Base-by-base conservation (phyloP, 2,888 invertebrate species). In the Erebia epiphron region DNA sequence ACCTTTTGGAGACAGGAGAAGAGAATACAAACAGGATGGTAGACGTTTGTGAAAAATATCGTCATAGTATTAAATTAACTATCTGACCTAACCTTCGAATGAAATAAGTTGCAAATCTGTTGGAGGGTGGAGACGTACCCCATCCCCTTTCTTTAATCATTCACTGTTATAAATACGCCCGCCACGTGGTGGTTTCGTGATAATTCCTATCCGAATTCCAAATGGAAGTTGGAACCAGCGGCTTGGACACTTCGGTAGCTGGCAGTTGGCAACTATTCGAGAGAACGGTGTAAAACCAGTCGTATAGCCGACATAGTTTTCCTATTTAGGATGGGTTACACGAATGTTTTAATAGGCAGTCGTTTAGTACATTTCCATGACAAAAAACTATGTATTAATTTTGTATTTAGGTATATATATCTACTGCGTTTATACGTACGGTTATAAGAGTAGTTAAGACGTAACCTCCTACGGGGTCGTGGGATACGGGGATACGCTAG, bases 181-280 rank as follows among this genome's bases (percentile, higher is more conserved):
- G 41, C 41, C 60, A 60, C 60, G 60, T 58, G 58, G 58, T 14
- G 18, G 14, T 35, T 58, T 58, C 58, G 58, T 60, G 60, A 60
- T 60, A 43, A 43, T 43, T 41, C 41, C 60, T 60, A 43, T 26
- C 26, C 8, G 26, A 26, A 60, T 43, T 43, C 57, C 57, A 16
- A 60, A 16, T 60, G 43, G 60, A 35, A 16, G 43, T 41, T 43
- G 43, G 60, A 35, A 16, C 3, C 60, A 16, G 41, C 5, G 41
- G 16, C 41, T 41, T 41, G 13, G 9, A 14, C 14, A 16, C 16
- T 26, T 8, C 43, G 41, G 11, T 41, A 60, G 35, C 7, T 35
- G 35, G 35, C 10, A 43, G 4, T 60, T 60, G 60, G 60, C 43
- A 60, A 7, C 14, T 43, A 60, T n/a, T 60, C 60, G 41, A 60